A percentile compares a stretch with the other conserved stretches of the same genome.
These are phyloP conservation scores for Miltochrista miniata DNA, from an alignment of 2,888 invertebrate species.

Conservation along the genomic window DNA sequence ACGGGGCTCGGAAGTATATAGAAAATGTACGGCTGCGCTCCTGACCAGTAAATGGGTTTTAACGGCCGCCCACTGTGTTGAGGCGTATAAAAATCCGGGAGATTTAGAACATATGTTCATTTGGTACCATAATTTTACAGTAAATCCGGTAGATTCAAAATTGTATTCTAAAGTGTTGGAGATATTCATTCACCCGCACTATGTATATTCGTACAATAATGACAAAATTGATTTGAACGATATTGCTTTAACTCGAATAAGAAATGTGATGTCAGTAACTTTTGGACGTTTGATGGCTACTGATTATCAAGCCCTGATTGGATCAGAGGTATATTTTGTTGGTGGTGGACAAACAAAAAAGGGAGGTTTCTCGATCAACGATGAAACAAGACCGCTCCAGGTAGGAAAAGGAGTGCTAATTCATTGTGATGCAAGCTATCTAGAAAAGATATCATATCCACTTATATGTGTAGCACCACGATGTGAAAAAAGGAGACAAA, in stretches of 20 bases:
- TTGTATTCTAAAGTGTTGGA: not conserved
- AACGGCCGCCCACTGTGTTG: constrained; percentile 4
- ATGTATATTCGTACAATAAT: constrained; percentile 3
- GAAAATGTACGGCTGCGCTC: constrained; percentile 3
- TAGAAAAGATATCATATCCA: constrained; percentile 2
- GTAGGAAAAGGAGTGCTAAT: not conserved
- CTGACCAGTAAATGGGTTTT: not conserved
- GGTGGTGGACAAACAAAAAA: not conserved
- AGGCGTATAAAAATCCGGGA: not conserved
- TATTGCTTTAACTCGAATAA: not conserved
- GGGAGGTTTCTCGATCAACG: not conserved
- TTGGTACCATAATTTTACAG: constrained; percentile 5
- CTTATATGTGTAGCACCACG: constrained; percentile 2
- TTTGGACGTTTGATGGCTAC: not conserved
- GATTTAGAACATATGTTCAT: not conserved
- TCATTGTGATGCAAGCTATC: not conserved
- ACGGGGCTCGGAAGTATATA: not conserved
- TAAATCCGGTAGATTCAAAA: not conserved
- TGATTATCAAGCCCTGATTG: not conserved
- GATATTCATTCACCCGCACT: not conserved
- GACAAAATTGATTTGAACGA: not conserved
- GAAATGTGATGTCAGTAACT: not conserved
- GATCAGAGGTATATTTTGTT: not conserved
- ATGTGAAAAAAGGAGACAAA: not conserved
- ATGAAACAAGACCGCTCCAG: not conserved